Evolutionary conservation across 1,140 invertebrate genomes (phyloP).

Genomic region (Drosophila kanapiae): DNA sequence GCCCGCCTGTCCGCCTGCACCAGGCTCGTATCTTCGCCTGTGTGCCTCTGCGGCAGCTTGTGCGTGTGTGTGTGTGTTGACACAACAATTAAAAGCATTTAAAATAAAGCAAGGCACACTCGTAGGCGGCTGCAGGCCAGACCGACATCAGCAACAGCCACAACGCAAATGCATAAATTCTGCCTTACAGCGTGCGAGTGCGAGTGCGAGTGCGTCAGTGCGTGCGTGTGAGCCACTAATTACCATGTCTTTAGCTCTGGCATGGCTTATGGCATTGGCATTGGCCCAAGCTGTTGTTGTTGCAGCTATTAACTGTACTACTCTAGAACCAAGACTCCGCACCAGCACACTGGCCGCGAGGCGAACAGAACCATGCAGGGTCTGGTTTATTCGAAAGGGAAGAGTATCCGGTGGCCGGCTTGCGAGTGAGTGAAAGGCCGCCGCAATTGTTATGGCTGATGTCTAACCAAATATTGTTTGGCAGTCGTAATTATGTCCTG

Average conservation of each 20-base stretch:
- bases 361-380: not conserved
- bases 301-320: constrained; percentile 45
- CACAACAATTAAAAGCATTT: constrained; percentile 84
- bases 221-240: constrained; percentile 68
- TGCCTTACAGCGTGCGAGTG: constrained; percentile 40
- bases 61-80: constrained; percentile 61
- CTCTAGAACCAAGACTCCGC: not conserved
- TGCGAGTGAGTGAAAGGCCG: not conserved
- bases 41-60: constrained; percentile 4
- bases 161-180: constrained; percentile 76
- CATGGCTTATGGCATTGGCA: constrained; percentile 64
- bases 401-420: constrained; percentile 38
- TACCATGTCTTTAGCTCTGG: constrained; percentile 79
- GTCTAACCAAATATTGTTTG: constrained; percentile 51
- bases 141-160: constrained; percentile 49
- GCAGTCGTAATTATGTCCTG: constrained; percentile 66
- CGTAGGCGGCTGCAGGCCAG: constrained; percentile 50
- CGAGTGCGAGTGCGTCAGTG: constrained; percentile 21
- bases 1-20: constrained; percentile 53
- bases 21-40: constrained; percentile 15
- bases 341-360: constrained; percentile 16
- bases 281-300: constrained; percentile 50
- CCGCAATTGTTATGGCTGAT: constrained; percentile 26
- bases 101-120: constrained; percentile 77
- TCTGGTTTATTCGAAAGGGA: not conserved